These are phyloP conservation scores for Sciurus carolinensis DNA, from an alignment of 2,797 vertebrate genomes.

Conservation along the genomic window DNA sequence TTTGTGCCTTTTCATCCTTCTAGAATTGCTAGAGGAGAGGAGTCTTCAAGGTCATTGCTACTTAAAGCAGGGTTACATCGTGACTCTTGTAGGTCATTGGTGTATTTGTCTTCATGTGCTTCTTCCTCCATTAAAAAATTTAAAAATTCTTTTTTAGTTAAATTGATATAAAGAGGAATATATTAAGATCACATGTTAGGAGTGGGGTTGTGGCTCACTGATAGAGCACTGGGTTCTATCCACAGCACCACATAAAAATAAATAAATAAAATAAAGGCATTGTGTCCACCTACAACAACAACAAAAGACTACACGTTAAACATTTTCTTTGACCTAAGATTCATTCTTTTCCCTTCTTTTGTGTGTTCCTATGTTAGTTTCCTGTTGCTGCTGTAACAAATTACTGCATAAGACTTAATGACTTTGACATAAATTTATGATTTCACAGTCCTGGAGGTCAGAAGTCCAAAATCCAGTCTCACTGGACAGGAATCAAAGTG, in stretches of 20 bases:
- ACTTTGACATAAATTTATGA: not conserved
- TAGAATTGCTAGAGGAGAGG: not conserved
- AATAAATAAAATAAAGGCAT: too few species aligned
- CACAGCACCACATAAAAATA: too few species aligned
- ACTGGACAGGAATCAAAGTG: not conserved
- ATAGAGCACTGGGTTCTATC: too few species aligned
- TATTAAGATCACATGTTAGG: not conserved
- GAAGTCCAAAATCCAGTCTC: not conserved
- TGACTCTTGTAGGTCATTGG: not conserved
- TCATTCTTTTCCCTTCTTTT: constrained; percentile 17
- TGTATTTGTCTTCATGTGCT: not conserved
- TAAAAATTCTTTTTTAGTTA: not conserved
- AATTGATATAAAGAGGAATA: constrained; percentile 15
- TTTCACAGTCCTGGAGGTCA: not conserved
- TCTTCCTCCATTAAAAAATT: not conserved
- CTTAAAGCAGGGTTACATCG: not conserved
- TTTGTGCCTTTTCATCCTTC: not conserved
- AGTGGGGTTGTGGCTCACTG: too few species aligned
- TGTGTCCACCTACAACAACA: too few species aligned
- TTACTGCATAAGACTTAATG: not conserved
- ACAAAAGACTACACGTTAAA: not conserved
- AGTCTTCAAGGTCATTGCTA: not conserved
- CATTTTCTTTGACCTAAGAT: constrained; percentile 17
- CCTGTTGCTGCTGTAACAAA: not conserved
- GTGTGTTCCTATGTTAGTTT: not conserved